These are phyloP conservation scores for Drosophila prosaltans DNA, from an alignment of 1,140 invertebrate genomes.

Conservation along the genomic window DNA sequence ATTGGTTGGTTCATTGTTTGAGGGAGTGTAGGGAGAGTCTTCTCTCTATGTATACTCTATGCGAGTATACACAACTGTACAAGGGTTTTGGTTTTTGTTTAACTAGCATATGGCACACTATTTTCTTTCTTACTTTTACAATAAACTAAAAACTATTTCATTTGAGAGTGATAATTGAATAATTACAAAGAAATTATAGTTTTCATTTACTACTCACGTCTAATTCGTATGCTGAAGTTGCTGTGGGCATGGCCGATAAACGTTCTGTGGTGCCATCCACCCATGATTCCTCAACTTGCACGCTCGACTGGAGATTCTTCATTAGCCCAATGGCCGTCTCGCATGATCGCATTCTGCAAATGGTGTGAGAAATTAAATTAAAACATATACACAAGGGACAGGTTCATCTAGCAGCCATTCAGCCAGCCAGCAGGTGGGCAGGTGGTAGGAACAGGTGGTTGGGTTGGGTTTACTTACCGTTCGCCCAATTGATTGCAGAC, in stretches of 20 bases:
- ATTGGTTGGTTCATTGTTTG: background rate
- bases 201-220: constrained; percentile 73
- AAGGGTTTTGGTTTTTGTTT: constrained; percentile 30
- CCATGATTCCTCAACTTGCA: constrained; percentile 94
- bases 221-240: constrained; percentile 82
- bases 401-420: too few species aligned
- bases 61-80: constrained; percentile 45
- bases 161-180: constrained; percentile 30
- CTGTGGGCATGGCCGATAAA: constrained; percentile 81
- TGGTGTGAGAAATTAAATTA: constrained; percentile 39
- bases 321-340: constrained; percentile 93
- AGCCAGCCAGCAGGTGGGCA: background rate
- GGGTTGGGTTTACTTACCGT: constrained; percentile 85
- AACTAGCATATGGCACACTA: constrained; percentile 7
- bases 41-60: constrained; percentile 15
- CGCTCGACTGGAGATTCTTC: constrained; percentile 93
- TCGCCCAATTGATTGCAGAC: constrained; percentile 95
- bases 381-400: background rate
- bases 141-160: constrained; percentile 32
- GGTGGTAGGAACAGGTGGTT: constrained; percentile 46
- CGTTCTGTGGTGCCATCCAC: constrained; percentile 88
- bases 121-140: constrained; percentile 6
- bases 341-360: constrained; percentile 90
- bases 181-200: constrained; percentile 28
- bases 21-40: background rate